A percentile compares a stretch with the other conserved stretches of the same genome.
phyloP scores from a whole-genome alignment of 1,140 invertebrate genomes.

The Liolophura sinensis region DNA sequence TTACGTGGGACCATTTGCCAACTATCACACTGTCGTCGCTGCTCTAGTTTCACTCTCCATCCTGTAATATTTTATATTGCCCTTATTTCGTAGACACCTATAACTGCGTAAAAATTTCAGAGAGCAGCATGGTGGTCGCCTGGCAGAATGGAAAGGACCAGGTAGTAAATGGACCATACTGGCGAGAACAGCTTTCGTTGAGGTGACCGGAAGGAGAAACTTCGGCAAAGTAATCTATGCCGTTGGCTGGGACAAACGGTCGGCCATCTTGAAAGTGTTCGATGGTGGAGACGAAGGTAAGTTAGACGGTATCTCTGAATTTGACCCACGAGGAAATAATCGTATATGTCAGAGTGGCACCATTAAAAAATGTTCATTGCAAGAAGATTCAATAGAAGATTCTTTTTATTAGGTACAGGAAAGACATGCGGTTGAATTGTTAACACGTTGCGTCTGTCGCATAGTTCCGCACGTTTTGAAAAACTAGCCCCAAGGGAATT shows the following conservation, averaged over 20 bases:
- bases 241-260: conserved; percentile 25
- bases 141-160: conserved; percentile 29
- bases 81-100: too few species aligned
- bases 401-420: conserved; percentile 9
- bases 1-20: too few species aligned
- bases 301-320: neutral
- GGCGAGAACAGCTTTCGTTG: conserved; percentile 28
- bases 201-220: conserved; percentile 26
- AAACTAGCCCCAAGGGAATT: too few species aligned
- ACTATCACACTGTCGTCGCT: too few species aligned
- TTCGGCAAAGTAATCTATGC: conserved; percentile 28
- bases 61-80: too few species aligned
- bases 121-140: conserved; percentile 19
- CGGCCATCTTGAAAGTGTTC: conserved; percentile 29
- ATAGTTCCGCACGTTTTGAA: too few species aligned
- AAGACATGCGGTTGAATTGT: too few species aligned
- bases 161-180: conserved; percentile 26
- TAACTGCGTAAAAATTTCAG: conserved; percentile 3
- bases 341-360: too few species aligned
- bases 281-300: conserved; percentile 17
- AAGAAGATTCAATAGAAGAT: neutral
- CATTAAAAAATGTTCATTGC: too few species aligned
- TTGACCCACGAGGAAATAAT: too few species aligned
- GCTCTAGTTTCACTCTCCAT: too few species aligned
- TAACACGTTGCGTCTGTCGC: too few species aligned